Evolutionary conservation across 2,797 vertebrate genomes (phyloP).

Genomic region (Apogon talboti): DNA sequence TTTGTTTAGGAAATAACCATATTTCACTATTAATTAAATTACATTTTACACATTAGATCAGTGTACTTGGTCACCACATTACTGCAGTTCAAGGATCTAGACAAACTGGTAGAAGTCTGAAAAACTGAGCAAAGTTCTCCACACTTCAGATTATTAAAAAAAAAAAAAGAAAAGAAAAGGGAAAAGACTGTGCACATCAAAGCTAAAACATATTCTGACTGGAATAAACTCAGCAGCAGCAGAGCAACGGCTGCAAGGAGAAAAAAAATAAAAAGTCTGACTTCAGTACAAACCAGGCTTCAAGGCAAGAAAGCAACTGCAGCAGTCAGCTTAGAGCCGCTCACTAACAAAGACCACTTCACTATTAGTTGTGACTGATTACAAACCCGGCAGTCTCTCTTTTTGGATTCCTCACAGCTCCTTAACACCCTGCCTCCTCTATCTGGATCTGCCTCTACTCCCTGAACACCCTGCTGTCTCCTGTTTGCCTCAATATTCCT

Average conservation of each 20-base stretch:
- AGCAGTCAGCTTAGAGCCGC: conserved; percentile 27
- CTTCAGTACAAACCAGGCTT: conserved; percentile 24
- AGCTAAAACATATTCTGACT: conserved; percentile 18
- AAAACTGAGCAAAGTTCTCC: conserved; percentile 29
- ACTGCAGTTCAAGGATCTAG: neutral
- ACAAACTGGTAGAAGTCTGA: neutral
- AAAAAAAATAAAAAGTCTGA: conserved; percentile 18
- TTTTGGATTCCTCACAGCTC: neutral
- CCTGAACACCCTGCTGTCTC: neutral
- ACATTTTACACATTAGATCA: no score
- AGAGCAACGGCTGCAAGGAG: neutral
- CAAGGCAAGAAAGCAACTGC: conserved; percentile 11
- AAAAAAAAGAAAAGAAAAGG: conserved; percentile 5
- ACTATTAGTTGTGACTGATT: conserved; percentile 24
- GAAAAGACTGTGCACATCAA: conserved; percentile 31
- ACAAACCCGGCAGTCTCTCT: conserved; percentile 29
- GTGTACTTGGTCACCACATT: no score
- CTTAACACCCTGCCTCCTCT: neutral
- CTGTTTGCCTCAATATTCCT: conserved; percentile 7
- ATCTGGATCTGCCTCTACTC: neutral
- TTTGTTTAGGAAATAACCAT: no score
- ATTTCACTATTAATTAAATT: no score
- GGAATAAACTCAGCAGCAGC: conserved; percentile 20
- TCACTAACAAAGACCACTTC: conserved; percentile 23
- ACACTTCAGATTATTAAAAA: conserved; percentile 4